phyloP scores from a whole-genome alignment of 35 echinoderm and acorn worm genomes.

The Hemicentrotus pulcherrimus region DNA sequence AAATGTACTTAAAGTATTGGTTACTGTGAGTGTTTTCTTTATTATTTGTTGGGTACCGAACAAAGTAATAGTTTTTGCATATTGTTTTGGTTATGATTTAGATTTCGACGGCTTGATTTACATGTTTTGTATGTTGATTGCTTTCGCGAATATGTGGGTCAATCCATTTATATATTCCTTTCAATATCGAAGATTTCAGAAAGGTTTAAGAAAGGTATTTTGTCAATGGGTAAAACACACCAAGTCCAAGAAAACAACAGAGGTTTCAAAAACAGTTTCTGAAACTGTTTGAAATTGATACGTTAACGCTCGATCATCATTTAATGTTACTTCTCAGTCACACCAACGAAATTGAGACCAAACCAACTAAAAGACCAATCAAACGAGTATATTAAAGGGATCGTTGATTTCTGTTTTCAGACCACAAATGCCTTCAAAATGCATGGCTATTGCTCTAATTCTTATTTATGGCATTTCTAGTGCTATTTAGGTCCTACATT shows the following conservation, averaged over 20 bases:
- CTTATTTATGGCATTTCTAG: too few species aligned
- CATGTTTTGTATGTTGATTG: conserved; percentile 51
- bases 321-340: too few species aligned
- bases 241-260: not conserved
- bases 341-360: too few species aligned
- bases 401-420: too few species aligned
- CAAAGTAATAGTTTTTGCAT: conserved; percentile 39
- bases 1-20: conserved; percentile 71
- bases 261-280: not conserved
- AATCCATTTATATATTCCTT: conserved; percentile 85
- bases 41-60: conserved; percentile 75
- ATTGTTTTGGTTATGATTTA: conserved; percentile 51
- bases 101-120: conserved; percentile 59
- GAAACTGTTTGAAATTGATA: not conserved
- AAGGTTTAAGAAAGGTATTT: conserved; percentile 34
- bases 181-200: conserved; percentile 67
- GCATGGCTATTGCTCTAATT: too few species aligned
- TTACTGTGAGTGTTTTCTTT: conserved; percentile 59
- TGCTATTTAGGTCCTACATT: too few species aligned
- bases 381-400: too few species aligned
- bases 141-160: conserved; percentile 79
- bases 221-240: not conserved
- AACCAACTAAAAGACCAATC: too few species aligned
- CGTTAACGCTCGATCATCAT: too few species aligned
- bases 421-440: too few species aligned